Conservation (phyloP, 2,113 vertebrate genomes). For the Psammodynastes pulverulentus region DNA sequence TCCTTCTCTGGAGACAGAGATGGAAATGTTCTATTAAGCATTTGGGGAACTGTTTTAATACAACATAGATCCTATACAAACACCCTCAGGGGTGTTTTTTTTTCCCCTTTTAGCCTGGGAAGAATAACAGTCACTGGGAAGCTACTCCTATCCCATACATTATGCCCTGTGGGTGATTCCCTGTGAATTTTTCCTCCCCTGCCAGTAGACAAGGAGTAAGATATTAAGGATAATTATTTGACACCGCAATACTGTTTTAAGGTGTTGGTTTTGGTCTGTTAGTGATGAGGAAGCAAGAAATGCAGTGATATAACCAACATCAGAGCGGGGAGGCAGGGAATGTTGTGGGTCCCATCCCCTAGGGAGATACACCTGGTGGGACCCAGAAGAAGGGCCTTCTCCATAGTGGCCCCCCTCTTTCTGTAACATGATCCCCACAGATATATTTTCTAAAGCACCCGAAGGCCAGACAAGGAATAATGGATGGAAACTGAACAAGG, state of each 20-base stretch:
- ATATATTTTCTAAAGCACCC: no score
- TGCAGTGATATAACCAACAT: no score
- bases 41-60: not conserved
- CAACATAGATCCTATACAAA: not conserved
- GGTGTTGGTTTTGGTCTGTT: not conserved
- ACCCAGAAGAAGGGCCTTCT: no score
- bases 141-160: not conserved
- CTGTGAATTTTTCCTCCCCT: not conserved
- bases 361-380: no score
- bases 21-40: not conserved
- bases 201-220: not conserved
- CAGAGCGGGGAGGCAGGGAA: no score
- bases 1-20: slow-evolving; percentile 1
- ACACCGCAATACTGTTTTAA: not conserved
- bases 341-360: no score
- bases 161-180: not conserved
- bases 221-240: not conserved
- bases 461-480: no score
- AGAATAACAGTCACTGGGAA: not conserved
- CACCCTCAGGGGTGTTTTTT: not conserved
- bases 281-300: not conserved
- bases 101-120: not conserved
- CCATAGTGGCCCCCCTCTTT: no score
- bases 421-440: no score
- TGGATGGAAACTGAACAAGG: no score